Evolutionary conservation across 2,888 invertebrate species (phyloP).

Genomic region (Sinopyrophorus schimmeli): DNA sequence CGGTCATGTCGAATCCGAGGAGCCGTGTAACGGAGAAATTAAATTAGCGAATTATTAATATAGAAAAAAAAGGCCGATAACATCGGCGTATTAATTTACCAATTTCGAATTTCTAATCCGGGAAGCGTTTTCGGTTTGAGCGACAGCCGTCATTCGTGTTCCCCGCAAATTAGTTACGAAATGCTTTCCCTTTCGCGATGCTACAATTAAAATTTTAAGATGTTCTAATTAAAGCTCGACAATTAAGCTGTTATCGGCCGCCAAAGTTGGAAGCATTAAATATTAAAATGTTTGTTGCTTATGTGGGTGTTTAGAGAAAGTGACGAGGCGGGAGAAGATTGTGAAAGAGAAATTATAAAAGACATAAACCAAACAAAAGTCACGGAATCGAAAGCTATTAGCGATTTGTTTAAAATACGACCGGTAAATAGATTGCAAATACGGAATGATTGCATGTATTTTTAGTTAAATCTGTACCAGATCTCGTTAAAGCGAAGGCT

Average conservation of each 20-base stretch:
- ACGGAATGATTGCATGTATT: conserved; percentile 26
- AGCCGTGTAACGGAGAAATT: too few relatives aligned
- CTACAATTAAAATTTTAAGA: too few relatives aligned
- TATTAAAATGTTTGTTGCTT: conserved; percentile 16
- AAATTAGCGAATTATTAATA: too few relatives aligned
- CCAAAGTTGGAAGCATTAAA: conserved; percentile 8
- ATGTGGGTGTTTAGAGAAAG: conserved; percentile 32
- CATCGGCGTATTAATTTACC: too few relatives aligned
- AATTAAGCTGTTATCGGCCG: conserved; percentile 17
- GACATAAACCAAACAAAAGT: conserved; percentile 25
- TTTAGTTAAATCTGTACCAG: conserved; percentile 11
- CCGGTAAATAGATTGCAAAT: conserved; percentile 22
- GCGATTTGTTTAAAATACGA: conserved; percentile 29
- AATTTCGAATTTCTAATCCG: too few relatives aligned
- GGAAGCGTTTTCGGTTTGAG: too few relatives aligned
- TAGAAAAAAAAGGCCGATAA: too few relatives aligned
- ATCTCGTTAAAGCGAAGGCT: conserved; percentile 12
- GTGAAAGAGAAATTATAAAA: conserved; percentile 34
- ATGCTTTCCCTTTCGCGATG: too few relatives aligned
- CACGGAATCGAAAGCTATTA: conserved; percentile 33
- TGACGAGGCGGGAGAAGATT: conserved; percentile 23
- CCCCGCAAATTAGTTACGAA: too few relatives aligned
- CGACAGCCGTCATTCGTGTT: too few relatives aligned
- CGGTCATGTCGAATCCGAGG: too few relatives aligned
- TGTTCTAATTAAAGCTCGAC: conserved; percentile 18